Percentiles rank a stretch among this genome's conserved stretches.
Evolutionary conservation across 2,888 invertebrate species (phyloP).

Genomic region (Ectobius pallidus): DNA sequence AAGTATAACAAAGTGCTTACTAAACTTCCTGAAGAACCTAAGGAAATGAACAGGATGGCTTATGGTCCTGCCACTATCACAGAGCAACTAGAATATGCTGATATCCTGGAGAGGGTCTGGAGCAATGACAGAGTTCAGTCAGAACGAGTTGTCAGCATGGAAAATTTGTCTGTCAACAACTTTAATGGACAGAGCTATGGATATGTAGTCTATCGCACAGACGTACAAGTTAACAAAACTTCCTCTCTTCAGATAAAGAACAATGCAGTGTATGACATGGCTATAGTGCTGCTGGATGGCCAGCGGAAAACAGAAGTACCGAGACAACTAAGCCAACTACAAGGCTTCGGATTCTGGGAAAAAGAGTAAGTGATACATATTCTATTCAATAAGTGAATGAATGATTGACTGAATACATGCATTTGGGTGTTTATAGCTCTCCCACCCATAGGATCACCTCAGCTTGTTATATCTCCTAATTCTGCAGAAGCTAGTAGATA

Average conservation of each 20-base stretch:
- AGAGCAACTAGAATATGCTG: conserved; percentile 46
- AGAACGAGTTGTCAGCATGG: conserved; percentile 48
- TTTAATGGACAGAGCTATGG: conserved; percentile 63
- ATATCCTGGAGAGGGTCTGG: conserved; percentile 47
- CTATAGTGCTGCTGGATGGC: conserved; percentile 58
- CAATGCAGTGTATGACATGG: conserved; percentile 57
- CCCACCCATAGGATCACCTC: no score
- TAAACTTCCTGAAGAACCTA: conserved; percentile 51
- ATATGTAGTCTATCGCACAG: conserved; percentile 60
- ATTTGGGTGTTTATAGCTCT: no score
- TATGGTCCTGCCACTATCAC: conserved; percentile 49
- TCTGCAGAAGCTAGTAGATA: no score
- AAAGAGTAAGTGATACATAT: conserved; percentile 45
- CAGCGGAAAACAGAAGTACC: conserved; percentile 53
- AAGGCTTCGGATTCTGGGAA: conserved; percentile 56
- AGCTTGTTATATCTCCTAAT: no score
- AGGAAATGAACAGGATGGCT: conserved; percentile 48
- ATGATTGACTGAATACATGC: background rate
- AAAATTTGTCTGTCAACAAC: conserved; percentile 52
- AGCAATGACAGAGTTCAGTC: conserved; percentile 27
- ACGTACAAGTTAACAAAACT: conserved; percentile 42
- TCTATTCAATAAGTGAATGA: background rate
- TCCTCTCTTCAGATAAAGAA: conserved; percentile 54
- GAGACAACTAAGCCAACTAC: conserved; percentile 48
- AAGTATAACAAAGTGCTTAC: conserved; percentile 49